phyloP scores from a whole-genome alignment of 2,113 vertebrate species.

The Phalacrocorax aristotelis region DNA sequence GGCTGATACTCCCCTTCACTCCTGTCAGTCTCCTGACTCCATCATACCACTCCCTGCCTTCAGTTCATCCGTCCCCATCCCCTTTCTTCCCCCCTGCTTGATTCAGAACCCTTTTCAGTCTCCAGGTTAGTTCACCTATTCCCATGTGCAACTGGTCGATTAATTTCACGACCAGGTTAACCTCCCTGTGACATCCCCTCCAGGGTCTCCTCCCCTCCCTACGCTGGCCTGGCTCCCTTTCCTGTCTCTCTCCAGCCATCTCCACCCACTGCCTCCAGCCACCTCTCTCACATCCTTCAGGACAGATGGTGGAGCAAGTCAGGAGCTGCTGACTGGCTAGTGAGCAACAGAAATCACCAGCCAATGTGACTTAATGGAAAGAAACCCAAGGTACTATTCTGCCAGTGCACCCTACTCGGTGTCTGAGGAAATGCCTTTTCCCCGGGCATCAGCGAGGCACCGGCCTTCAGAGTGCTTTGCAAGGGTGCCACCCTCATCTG shows the following conservation, averaged over 20 bases:
- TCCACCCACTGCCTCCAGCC: not conserved
- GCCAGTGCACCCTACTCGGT: not conserved
- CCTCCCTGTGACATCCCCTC: not conserved
- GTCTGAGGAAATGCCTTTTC: not conserved
- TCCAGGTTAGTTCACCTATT: not conserved
- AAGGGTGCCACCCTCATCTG: rapidly evolving
- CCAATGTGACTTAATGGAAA: not conserved
- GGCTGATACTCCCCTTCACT: not conserved
- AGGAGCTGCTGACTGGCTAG: not conserved
- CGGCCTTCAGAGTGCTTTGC: not conserved
- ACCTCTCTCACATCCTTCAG: not conserved
- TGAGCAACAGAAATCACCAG: not conserved
- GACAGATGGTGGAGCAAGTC: not conserved
- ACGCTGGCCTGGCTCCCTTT: not conserved
- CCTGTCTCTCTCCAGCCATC: not conserved
- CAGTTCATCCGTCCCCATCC: not conserved
- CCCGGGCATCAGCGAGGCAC: not conserved
- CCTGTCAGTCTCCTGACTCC: not conserved
- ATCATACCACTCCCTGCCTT: not conserved
- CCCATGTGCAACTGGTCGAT: rapidly evolving
- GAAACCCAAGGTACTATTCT: not conserved
- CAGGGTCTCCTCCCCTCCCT: not conserved
- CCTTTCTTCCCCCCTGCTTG: not conserved
- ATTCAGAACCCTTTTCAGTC: not conserved
- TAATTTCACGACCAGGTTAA: rapidly evolving